Evolutionary conservation across 92 coral and sea anemone genomes (phyloP), one percentile per base, ranked within the genome.

Genomic region (Siderastrea radians): DNA sequence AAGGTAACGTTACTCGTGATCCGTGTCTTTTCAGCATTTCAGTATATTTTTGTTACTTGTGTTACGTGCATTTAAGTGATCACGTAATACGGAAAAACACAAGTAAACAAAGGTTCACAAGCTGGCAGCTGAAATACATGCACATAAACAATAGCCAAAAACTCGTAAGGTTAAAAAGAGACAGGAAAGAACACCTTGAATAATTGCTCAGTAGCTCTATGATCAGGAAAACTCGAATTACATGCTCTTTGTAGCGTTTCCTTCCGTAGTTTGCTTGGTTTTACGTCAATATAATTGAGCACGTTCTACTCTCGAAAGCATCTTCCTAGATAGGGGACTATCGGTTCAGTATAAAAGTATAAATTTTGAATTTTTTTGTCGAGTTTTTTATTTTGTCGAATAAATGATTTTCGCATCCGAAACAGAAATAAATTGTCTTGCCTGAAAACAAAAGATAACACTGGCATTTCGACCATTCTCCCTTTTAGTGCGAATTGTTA

Each of bases 61-160:
- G 54, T 72, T 51, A 78, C 58, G 58, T 54, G 57, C 60, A 60
- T n/a, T 43, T 72, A 72, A 74, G 63, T 52, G 79, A 53, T 53
- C 63, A 74, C 49, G 7, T 3, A 26, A 74, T 1, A 75, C 46
- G 9, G 45, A 65, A 17, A 65, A 65, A 38, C 59, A 44, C 38
- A 74, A 26, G 44, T 19, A 52, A 6, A 53, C 26, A 74, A 46
- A 16, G 26, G 38, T n/a, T 7, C 9, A 16, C 11, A 72, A 10
- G 47, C 61, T 50, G n/a, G 77, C 16, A 47, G 13, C 73, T 43
- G 48, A 68, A 44, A 43, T 43, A n/a, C 17, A 26, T 8, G 49
- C 14, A 48, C 8, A 47, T 49, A 72, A 72, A n/a, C 3, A 50
- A 16, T 3, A 4, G 9, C 17, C 2, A 75, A 55, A 13, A 45